These are phyloP conservation scores for Nothocercus nigrocapillus DNA, from an alignment of 2,113 vertebrate genomes.

Conservation along the genomic window DNA sequence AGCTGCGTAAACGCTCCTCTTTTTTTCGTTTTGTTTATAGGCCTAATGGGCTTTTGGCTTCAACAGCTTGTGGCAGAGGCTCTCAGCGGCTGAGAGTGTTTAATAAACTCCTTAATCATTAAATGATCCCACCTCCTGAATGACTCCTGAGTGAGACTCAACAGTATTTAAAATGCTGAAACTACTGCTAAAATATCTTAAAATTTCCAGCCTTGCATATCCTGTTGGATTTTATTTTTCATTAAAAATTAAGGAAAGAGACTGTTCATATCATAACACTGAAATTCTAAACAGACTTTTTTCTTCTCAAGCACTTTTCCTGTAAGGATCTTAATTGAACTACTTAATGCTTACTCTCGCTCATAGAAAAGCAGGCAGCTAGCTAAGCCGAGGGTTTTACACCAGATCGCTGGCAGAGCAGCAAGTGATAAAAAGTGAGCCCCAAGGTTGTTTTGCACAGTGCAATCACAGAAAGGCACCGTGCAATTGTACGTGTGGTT, in stretches of 20 bases:
- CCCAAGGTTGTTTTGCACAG: background rate
- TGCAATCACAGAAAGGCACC: background rate
- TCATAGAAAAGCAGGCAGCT: background rate
- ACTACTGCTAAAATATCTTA: background rate
- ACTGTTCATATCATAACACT: background rate
- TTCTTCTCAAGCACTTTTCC: background rate
- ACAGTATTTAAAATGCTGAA: background rate
- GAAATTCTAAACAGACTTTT: background rate
- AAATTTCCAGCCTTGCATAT: background rate
- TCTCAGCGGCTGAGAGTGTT: background rate
- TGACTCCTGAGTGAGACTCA: background rate
- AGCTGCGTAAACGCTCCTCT: slow-evolving; percentile 23
- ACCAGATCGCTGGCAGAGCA: background rate
- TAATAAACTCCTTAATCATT: background rate
- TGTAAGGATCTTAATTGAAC: background rate
- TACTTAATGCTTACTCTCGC: background rate
- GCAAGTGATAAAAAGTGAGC: rapidly evolving
- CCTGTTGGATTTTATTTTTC: background rate
- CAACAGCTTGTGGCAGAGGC: background rate
- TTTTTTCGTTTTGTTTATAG: background rate
- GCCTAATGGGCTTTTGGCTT: slow-evolving; percentile 49
- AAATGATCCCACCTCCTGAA: background rate
- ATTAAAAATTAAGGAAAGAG: background rate
- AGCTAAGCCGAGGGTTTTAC: background rate
- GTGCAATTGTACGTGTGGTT: rapidly evolving